Percentiles rank a stretch among this genome's conserved stretches.
Evolutionary conservation across 2,797 vertebrate species (phyloP).

Genomic region (Coranthus polyacanthus): DNA sequence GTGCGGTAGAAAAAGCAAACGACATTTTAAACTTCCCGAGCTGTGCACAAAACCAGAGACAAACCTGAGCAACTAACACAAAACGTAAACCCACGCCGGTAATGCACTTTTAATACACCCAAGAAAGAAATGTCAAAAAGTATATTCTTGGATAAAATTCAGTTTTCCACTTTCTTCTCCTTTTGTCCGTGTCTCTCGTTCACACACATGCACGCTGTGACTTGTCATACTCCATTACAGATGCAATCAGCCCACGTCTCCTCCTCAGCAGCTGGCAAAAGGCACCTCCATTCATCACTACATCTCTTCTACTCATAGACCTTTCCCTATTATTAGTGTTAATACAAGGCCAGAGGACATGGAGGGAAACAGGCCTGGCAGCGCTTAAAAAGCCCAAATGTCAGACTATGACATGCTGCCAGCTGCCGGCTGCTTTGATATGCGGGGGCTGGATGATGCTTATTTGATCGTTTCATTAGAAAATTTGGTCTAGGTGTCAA

Average conservation of each 20-base stretch:
- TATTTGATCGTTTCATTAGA: constrained; percentile 90
- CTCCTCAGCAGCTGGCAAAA: constrained; percentile 68
- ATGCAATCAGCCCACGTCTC: constrained; percentile 60
- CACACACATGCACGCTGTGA: constrained; percentile 17
- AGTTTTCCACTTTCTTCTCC: constrained; percentile 3
- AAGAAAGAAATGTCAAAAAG: background rate
- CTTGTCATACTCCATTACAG: constrained; percentile 61
- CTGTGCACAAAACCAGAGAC: background rate
- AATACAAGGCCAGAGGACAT: constrained; percentile 81
- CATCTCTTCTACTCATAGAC: constrained; percentile 62
- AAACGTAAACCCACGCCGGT: background rate
- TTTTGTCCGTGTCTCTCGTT: background rate
- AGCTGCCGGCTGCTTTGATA: constrained; percentile 87
- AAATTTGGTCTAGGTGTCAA: constrained; percentile 88
- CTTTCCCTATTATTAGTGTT: constrained; percentile 77
- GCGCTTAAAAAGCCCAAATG: constrained; percentile 80
- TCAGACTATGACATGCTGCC: constrained; percentile 78
- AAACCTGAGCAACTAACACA: background rate
- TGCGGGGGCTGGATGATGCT: constrained; percentile 86
- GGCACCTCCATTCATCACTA: constrained; percentile 74
- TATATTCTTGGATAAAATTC: constrained; percentile 1
- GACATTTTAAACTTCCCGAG: no score
- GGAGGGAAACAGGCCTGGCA: constrained; percentile 81
- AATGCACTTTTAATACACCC: background rate
- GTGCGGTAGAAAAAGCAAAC: no score